Conservation (phyloP, 2,888 invertebrate genomes). For the Ochlodes sylvanus region DNA sequence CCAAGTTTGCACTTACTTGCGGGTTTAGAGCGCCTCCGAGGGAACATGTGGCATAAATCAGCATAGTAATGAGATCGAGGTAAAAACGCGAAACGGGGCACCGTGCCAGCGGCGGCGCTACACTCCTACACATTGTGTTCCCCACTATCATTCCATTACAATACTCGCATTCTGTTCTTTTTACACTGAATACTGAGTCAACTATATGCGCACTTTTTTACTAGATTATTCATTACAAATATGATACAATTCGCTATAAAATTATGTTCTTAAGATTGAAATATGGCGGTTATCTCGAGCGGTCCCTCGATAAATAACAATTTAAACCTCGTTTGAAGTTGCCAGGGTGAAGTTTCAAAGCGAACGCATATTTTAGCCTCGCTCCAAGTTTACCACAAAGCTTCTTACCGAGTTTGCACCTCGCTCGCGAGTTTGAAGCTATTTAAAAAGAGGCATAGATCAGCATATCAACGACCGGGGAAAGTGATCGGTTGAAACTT, state of each 20-base stretch:
- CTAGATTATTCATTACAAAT: too few relatives aligned
- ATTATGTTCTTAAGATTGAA: slow-evolving; percentile 5
- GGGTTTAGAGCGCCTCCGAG: slow-evolving; percentile 3
- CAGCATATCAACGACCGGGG: slow-evolving; percentile 14
- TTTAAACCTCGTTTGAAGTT: slow-evolving; percentile 21
- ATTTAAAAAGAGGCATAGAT: slow-evolving; percentile 19
- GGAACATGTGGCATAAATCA: slow-evolving; percentile 32
- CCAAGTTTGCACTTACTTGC: slow-evolving; percentile 31
- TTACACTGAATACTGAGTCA: neutral
- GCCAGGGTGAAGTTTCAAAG: slow-evolving; percentile 16
- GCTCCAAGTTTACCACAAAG: slow-evolving; percentile 27
- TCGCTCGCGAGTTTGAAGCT: slow-evolving; percentile 19
- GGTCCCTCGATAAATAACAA: slow-evolving; percentile 33
- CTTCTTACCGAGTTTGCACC: slow-evolving; percentile 32
- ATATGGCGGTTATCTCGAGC: slow-evolving; percentile 25
- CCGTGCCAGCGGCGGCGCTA: slow-evolving; percentile 16
- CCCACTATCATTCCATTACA: slow-evolving; percentile 1
- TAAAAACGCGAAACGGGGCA: slow-evolving; percentile 17
- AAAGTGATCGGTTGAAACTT: neutral
- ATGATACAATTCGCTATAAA: neutral
- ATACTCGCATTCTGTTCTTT: neutral
- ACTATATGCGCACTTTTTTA: neutral
- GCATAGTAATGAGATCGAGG: slow-evolving; percentile 37
- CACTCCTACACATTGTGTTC: neutral
- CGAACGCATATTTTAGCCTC: slow-evolving; percentile 26